Conservation (phyloP, 2,113 vertebrate species). For the Athene noctua region DNA sequence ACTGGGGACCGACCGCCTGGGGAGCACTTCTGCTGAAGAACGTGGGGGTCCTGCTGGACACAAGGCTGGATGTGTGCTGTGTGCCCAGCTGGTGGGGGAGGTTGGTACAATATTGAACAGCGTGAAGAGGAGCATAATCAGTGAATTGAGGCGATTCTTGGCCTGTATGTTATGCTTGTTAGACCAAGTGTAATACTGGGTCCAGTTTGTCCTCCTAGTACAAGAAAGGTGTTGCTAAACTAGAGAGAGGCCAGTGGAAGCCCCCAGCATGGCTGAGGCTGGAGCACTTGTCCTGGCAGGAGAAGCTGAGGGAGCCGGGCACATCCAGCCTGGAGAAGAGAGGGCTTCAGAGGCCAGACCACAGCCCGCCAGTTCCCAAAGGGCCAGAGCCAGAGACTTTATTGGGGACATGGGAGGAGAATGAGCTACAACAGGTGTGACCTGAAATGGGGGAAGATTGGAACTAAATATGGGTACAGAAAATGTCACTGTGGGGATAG, state of each 20-base stretch:
- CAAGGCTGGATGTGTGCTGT: not conserved
- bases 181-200: not conserved
- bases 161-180: not conserved
- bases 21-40: not conserved
- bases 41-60: not conserved
- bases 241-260: not conserved
- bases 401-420: not conserved
- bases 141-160: not conserved
- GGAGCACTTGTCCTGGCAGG: not conserved
- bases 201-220: not conserved
- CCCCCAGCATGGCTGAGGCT: not conserved
- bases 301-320: not conserved
- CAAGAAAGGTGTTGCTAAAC: not conserved
- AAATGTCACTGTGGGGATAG: not conserved
- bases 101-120: not conserved
- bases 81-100: not conserved
- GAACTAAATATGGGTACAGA: not conserved
- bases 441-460: not conserved
- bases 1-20: too few relatives aligned
- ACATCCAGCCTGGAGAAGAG: not conserved
- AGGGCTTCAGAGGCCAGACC: not conserved
- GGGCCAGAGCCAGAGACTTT: not conserved
- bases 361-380: not conserved
- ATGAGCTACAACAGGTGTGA: not conserved
- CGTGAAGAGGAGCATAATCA: not conserved